These are phyloP conservation scores for Grallaria varia DNA, from an alignment of 2,113 vertebrate species.

Conservation along the genomic window DNA sequence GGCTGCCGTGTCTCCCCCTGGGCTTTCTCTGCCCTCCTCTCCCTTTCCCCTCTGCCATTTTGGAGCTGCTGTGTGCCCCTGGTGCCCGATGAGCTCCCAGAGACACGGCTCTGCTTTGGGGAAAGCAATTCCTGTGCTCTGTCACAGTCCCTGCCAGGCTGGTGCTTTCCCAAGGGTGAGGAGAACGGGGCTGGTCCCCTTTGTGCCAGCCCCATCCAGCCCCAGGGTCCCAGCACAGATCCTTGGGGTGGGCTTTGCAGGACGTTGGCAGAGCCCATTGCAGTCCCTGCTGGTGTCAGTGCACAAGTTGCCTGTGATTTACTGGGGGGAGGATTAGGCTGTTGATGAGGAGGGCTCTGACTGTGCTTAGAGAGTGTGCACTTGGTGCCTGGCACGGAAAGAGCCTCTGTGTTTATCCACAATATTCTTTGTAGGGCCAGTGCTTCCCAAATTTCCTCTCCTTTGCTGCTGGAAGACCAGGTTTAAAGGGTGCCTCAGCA, in stretches of 20 bases:
- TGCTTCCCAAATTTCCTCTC: not conserved
- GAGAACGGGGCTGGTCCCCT: not conserved
- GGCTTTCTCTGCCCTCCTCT: too few relatives aligned
- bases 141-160: not conserved
- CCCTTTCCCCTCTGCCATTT: too few relatives aligned
- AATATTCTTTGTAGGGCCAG: not conserved
- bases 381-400: slow-evolving; percentile 6
- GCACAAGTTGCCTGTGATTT: not conserved
- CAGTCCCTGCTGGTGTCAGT: not conserved
- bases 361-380: not conserved
- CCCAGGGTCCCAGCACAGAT: not conserved
- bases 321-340: not conserved
- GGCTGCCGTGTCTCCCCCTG: too few relatives aligned
- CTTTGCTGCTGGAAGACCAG: not conserved
- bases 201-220: not conserved
- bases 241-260: not conserved
- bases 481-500: not conserved
- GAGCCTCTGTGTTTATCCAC: slow-evolving; percentile 29
- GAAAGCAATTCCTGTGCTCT: not conserved
- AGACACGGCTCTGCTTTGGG: too few relatives aligned
- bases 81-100: too few relatives aligned
- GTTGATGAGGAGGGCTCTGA: not conserved
- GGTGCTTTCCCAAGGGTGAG: not conserved
- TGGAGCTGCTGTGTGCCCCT: too few relatives aligned
- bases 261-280: fast-evolving